A percentile compares a stretch with the other conserved stretches of the same genome.
Conservation (phyloP, 2,888 invertebrate species). For the Hydriomena furcata region DNA sequence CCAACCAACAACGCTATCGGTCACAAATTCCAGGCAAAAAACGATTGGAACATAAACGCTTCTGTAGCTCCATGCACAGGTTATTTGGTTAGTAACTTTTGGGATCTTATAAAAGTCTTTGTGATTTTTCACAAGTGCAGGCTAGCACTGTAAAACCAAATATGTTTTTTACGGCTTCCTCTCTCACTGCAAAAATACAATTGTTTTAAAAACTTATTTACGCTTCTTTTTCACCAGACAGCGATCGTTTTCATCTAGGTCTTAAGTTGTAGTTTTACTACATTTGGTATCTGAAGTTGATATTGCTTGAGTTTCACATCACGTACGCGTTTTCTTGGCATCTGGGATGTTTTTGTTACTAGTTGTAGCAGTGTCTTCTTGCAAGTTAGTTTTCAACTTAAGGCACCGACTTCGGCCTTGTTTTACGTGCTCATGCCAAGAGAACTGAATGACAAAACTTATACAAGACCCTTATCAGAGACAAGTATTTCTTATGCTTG, state of each 20-base stretch:
- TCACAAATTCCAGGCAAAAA: too few relatives aligned
- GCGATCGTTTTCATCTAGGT: constrained; percentile 12
- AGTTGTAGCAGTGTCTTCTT: constrained; percentile 53
- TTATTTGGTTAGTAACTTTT: too few relatives aligned
- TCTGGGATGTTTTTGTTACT: constrained; percentile 76
- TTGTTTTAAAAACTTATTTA: too few relatives aligned
- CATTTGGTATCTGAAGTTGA: constrained; percentile 20
- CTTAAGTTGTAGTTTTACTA: constrained; percentile 15
- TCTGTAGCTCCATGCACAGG: too few relatives aligned
- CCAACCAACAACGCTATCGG: too few relatives aligned
- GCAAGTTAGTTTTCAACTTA: constrained; percentile 66
- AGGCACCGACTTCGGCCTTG: constrained; percentile 15
- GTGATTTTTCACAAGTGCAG: too few relatives aligned
- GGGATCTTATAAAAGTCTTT: too few relatives aligned
- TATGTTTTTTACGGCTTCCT: too few relatives aligned
- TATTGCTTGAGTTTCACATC: constrained; percentile 53
- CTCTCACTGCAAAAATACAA: too few relatives aligned
- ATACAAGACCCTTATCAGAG: neutral
- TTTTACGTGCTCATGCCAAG: constrained; percentile 20
- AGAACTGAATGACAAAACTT: constrained; percentile 15
- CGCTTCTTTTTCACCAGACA: neutral
- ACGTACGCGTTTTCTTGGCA: constrained; percentile 73
- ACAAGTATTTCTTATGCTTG: too few relatives aligned
- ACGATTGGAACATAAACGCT: too few relatives aligned
- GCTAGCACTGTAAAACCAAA: too few relatives aligned